A percentile compares a stretch with the other conserved stretches of the same genome.
Conservation (phyloP, 2,797 vertebrate species). For the Denticeps clupeoides region DNA sequence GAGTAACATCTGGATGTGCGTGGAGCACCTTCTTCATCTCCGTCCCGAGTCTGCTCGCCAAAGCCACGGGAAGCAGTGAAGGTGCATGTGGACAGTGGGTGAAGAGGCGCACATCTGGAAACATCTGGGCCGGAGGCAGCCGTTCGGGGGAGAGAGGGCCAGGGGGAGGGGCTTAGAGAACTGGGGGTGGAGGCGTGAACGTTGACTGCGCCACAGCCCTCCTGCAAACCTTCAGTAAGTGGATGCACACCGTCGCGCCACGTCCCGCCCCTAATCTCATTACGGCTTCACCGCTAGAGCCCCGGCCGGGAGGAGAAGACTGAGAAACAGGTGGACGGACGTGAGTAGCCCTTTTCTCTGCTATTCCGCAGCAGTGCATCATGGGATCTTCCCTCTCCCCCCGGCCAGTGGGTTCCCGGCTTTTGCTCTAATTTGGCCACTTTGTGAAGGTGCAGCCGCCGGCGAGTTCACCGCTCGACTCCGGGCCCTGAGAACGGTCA, state of each 20-base stretch:
- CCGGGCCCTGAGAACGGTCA: too few relatives aligned
- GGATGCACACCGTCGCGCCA: conserved; percentile 17
- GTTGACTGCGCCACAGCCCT: conserved; percentile 6
- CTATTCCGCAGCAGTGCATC: too few relatives aligned
- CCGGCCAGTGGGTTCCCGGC: too few relatives aligned
- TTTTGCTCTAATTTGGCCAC: too few relatives aligned
- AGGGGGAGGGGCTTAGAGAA: conserved; percentile 5
- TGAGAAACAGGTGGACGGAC: too few relatives aligned
- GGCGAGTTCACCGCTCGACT: too few relatives aligned
- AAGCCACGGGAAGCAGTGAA: background rate
- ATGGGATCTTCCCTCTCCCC: too few relatives aligned
- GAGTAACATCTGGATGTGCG: conserved; percentile 58
- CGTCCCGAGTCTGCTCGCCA: conserved; percentile 3
- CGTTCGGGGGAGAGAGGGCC: conserved; percentile 5
- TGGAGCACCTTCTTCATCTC: conserved; percentile 20
- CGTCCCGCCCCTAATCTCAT: conserved; percentile 25
- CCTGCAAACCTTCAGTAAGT: conserved; percentile 14
- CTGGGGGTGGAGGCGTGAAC: conserved; percentile 15
- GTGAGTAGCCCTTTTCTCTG: too few relatives aligned
- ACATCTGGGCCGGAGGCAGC: conserved; percentile 27
- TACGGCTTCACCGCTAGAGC: conserved; percentile 16
- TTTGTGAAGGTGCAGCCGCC: too few relatives aligned
- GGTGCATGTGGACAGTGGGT: background rate
- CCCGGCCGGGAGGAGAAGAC: too few relatives aligned
- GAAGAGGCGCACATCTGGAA: conserved; percentile 35